phyloP scores from a whole-genome alignment of 2,113 vertebrate species.

The Plecturocebus donacophilus region DNA sequence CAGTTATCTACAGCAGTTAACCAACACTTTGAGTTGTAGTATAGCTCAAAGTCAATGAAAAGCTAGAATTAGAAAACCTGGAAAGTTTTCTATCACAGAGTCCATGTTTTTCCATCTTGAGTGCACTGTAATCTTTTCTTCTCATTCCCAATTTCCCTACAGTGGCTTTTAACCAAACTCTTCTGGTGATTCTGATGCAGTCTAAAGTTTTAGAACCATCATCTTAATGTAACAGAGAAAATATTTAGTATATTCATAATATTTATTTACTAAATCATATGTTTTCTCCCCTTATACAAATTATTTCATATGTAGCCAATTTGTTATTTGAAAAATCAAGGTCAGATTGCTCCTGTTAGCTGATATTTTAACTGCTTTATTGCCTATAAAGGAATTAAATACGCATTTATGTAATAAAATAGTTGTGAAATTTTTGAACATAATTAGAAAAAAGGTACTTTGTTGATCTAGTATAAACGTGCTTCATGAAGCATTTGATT shows the following conservation, averaged over 20 bases:
- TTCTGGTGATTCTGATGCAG: not conserved
- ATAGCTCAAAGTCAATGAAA: not conserved
- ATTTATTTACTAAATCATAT: not conserved
- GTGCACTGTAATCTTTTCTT: not conserved
- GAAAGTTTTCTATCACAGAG: not conserved
- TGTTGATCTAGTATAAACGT: slow-evolving; percentile 7
- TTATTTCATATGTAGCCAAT: not conserved
- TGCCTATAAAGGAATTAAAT: not conserved
- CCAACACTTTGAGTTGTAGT: not conserved
- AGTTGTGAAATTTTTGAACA: not conserved
- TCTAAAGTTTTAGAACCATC: not conserved
- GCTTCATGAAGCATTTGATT: not conserved
- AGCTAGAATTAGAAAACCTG: not conserved
- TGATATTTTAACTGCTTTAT: not conserved
- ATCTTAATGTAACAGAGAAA: not conserved
- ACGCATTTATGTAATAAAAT: not conserved
- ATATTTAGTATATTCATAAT: not conserved
- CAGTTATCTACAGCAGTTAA: not conserved
- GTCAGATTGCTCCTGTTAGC: not conserved
- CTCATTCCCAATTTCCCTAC: not conserved
- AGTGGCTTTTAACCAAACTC: not conserved
- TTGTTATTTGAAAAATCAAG: slow-evolving; percentile 30
- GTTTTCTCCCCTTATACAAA: not conserved
- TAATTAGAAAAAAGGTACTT: not conserved
- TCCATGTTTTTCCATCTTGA: not conserved